Base-by-base conservation (phyloP, 2,113 vertebrate species). In the Ictidomys tridecemlineatus region DNA sequence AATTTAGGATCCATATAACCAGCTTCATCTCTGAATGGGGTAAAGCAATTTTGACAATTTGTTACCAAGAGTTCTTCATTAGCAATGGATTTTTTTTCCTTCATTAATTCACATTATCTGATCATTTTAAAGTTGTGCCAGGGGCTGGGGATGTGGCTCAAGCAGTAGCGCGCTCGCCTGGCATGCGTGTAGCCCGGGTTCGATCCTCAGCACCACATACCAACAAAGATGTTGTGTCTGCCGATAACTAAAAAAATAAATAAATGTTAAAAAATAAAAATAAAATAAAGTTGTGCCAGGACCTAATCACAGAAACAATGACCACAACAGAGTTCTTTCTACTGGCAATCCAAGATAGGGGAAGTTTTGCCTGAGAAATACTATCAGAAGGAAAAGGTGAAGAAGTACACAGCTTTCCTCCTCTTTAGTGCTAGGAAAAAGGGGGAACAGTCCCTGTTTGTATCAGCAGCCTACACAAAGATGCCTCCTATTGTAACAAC, bases 391-490 rank as follows among this genome's bases (percentile, higher is more conserved):
- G 51, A 5, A 91, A 84, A 94, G 26, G 63, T 78, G 37, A 80
- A 85, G 45, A 45, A 74, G 37, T 51, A n/a, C 14, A 48, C 22
- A 95, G n/a, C 61, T 58, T 61, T 51, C 12, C 56, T 58, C n/a
- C 61, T n/a, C 28, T 28, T 48, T 45, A 53, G 63, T 85, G 63
- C 82, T 83, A 96, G 26, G 24, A 82, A 91, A 83, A 26, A 18
- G 69, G 45, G 80, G 89, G 70, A 91, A 80, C 76, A 95, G 89
- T 92, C 91, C 94, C 58, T 91, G 89, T 92, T 85, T 93, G 79
- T 96, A 83, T 94, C 58, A 32, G 67, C 89, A 90, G 77, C 79
- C 97, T 80, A 93, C 93, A 93, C 91, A 56, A 58, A 93, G 95
- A 88, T 74, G 84, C 88, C 77, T 96, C 94, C 95, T 92, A 74